Conservation (phyloP, 2,113 vertebrate species). For the Campylomormyrus numenius region DNA sequence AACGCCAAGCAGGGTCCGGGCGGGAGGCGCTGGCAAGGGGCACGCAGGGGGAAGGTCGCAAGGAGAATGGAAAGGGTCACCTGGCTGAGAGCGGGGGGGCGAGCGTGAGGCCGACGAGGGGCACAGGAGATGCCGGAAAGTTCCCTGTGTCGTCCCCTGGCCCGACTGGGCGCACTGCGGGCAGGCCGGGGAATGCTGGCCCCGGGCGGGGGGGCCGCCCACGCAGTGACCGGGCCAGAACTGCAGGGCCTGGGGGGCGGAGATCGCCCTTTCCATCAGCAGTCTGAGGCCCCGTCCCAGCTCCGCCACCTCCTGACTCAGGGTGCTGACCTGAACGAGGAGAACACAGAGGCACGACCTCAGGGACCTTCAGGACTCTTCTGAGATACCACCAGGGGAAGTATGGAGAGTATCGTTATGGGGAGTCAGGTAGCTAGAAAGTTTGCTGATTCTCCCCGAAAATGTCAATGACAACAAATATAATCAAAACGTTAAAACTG, state of each 20-base stretch:
- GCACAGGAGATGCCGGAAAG: background rate
- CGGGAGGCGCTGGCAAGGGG: conserved; percentile 31
- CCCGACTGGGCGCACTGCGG: conserved; percentile 32
- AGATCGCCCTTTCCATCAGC: conserved; percentile 55
- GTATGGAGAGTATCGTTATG: background rate
- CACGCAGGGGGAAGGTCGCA: conserved; percentile 13
- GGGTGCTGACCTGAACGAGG: conserved; percentile 51
- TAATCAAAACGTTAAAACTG: background rate
- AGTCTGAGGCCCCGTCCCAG: conserved; percentile 54
- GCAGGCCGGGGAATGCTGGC: conserved; percentile 33
- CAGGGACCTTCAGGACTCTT: background rate
- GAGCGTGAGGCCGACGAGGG: conserved; percentile 18
- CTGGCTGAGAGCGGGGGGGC: background rate
- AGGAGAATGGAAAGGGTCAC: conserved; percentile 8
- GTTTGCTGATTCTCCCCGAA: background rate
- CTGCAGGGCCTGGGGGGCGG: conserved; percentile 32
- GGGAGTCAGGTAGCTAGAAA: background rate
- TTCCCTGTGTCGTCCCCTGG: conserved; percentile 35
- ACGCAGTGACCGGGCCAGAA: conserved; percentile 41
- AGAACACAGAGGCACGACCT: conserved; percentile 19
- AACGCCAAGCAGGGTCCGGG: conserved; percentile 25
- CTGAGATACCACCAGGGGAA: background rate
- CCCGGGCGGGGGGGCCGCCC: conserved; percentile 34
- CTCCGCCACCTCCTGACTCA: conserved; percentile 59
- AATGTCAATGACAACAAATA: background rate